Evolutionary conservation across 2,797 vertebrate species (phyloP).

Genomic region (Tokudaia tokunoshimensis): DNA sequence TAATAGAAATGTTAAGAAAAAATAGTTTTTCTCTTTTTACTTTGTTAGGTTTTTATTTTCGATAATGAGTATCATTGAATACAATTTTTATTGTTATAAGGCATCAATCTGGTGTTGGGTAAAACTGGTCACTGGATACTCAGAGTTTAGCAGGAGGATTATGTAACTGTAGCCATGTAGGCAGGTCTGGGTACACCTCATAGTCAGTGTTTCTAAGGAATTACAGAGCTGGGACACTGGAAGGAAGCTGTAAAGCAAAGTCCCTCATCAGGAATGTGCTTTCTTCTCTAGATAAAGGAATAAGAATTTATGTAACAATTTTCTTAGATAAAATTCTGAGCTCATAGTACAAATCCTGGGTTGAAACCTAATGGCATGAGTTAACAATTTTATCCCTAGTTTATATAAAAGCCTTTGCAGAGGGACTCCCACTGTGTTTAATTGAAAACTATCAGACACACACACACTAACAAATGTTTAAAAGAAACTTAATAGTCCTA

Average conservation of each 20-base stretch:
- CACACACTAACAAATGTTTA: neutral
- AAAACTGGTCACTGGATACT: conserved; percentile 29
- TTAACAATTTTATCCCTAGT: neutral
- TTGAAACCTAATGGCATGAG: conserved; percentile 43
- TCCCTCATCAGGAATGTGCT: neutral
- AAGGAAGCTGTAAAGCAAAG: conserved; percentile 35
- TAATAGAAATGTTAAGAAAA: conserved; percentile 32
- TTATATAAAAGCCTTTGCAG: conserved; percentile 39
- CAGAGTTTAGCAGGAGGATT: conserved; percentile 4
- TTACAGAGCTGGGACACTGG: neutral
- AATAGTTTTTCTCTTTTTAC: conserved; percentile 23
- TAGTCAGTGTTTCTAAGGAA: neutral
- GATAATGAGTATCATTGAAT: neutral
- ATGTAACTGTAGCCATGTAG: neutral
- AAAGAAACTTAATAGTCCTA: conserved; percentile 14
- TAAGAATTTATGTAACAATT: conserved; percentile 10
- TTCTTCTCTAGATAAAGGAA: conserved; percentile 35
- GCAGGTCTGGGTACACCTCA: neutral
- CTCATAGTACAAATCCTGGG: conserved; percentile 9
- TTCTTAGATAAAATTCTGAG: conserved; percentile 24
- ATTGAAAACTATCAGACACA: neutral
- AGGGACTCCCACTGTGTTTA: neutral
- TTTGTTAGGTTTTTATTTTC: conserved; percentile 65
- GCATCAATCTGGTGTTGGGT: neutral
- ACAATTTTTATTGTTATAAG: neutral